Evolutionary conservation across 2,113 vertebrate species (phyloP).

Genomic region (Xyrauchen texanus): DNA sequence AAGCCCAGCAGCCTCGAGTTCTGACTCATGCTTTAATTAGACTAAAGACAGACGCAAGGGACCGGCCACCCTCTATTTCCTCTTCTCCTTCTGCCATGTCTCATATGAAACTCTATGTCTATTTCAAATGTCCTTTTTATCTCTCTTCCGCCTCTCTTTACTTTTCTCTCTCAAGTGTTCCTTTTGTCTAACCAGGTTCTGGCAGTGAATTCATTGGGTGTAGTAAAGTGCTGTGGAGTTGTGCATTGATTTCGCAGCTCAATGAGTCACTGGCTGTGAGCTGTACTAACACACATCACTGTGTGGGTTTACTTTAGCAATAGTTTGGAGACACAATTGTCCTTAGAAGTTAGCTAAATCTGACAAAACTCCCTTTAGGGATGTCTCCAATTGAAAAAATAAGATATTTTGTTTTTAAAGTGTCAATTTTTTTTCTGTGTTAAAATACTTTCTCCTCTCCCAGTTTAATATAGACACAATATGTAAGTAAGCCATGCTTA

Average conservation of each 20-base stretch:
- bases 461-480: too few species aligned
- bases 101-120: not conserved
- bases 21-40: constrained; percentile 38
- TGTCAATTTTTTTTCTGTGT: too few species aligned
- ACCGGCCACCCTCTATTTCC: not conserved
- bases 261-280: constrained; percentile 17
- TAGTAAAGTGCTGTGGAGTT: constrained; percentile 6
- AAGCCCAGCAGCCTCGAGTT: constrained; percentile 35
- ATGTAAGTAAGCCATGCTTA: too few species aligned
- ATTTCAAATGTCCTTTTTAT: not conserved
- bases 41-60: constrained; percentile 19
- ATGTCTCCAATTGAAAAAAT: too few species aligned
- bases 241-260: constrained; percentile 27
- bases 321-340: too few species aligned
- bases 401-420: too few species aligned
- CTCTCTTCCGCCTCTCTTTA: too few species aligned
- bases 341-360: too few species aligned
- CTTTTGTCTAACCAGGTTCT: not conserved
- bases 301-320: too few species aligned
- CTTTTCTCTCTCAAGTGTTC: not conserved
- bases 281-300: not conserved
- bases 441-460: too few species aligned
- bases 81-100: not conserved
- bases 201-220: not conserved
- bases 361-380: too few species aligned